Evolutionary conservation across 2,888 invertebrate species (phyloP).

Genomic region (Papilio elwesi): DNA sequence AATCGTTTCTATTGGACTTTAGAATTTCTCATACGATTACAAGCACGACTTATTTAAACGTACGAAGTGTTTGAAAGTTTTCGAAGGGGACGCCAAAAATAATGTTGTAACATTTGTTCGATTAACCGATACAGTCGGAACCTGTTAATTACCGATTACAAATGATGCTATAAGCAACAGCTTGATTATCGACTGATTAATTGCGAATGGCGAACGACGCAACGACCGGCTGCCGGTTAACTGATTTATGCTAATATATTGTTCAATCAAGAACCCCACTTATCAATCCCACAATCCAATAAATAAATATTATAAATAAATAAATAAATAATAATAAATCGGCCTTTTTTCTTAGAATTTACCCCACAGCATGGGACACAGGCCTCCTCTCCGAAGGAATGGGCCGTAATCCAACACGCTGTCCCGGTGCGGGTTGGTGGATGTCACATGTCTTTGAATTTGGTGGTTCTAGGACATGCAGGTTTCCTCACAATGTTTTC

Average conservation of each 20-base stretch:
- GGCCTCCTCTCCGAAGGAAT: too few species aligned
- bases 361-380: too few species aligned
- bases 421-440: too few species aligned
- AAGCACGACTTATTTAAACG: background rate
- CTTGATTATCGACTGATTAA: conserved; percentile 53
- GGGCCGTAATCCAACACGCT: too few species aligned
- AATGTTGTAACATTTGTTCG: conserved; percentile 50
- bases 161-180: conserved; percentile 59
- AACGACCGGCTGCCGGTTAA: background rate
- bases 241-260: too few species aligned
- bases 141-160: conserved; percentile 60
- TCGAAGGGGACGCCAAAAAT: conserved; percentile 32
- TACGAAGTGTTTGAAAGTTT: background rate
- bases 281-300: background rate
- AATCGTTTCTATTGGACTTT: background rate
- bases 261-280: background rate
- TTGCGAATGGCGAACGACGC: conserved; percentile 8
- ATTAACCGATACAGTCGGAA: conserved; percentile 57
- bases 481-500: too few species aligned
- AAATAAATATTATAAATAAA: background rate
- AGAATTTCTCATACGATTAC: background rate
- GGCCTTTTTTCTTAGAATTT: too few species aligned
- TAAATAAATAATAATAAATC: too few species aligned
- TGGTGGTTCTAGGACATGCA: too few species aligned
- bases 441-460: too few species aligned